A percentile compares a stretch with the other conserved stretches of the same genome.
Evolutionary conservation across 2,888 invertebrate species (phyloP).

Genomic region (Leucophenga maculata): DNA sequence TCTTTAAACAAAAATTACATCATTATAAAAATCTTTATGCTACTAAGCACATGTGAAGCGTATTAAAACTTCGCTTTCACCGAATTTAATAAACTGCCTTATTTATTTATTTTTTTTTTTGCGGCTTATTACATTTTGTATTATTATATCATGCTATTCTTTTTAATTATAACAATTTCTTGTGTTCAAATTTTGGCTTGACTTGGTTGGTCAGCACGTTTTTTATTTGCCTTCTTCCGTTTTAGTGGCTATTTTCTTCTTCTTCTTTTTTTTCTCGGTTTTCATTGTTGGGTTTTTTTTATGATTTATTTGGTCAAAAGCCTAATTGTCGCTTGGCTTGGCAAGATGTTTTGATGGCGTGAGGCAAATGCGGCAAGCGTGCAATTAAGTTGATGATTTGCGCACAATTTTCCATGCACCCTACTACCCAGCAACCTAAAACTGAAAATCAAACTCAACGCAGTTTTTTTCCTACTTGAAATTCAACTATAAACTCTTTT

Average conservation of each 20-base stretch:
- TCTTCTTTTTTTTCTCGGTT: constrained; percentile 10
- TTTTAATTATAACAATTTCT: background rate
- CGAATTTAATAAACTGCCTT: too few species aligned
- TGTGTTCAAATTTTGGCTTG: constrained; percentile 24
- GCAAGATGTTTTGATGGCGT: background rate
- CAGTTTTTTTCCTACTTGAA: background rate
- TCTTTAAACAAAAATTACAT: too few species aligned
- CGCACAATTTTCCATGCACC: too few species aligned
- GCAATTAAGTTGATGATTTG: constrained; percentile 10
- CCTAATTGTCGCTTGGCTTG: constrained; percentile 11
- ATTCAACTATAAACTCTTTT: background rate
- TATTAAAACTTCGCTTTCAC: too few species aligned
- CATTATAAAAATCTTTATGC: too few species aligned
- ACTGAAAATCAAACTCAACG: too few species aligned
- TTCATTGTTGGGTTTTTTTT: constrained; percentile 29
- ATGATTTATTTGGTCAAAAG: constrained; percentile 27
- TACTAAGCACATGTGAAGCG: too few species aligned
- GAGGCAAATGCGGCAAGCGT: background rate
- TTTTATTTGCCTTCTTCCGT: constrained; percentile 29
- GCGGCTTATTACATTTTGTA: background rate
- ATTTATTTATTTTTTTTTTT: background rate
- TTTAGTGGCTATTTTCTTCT: constrained; percentile 7
- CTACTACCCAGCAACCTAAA: too few species aligned
- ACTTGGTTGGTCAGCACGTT: constrained; percentile 5
- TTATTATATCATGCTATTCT: constrained; percentile 5